Conservation (phyloP, 2,888 invertebrate species). For the Silvanus unidentatus region DNA sequence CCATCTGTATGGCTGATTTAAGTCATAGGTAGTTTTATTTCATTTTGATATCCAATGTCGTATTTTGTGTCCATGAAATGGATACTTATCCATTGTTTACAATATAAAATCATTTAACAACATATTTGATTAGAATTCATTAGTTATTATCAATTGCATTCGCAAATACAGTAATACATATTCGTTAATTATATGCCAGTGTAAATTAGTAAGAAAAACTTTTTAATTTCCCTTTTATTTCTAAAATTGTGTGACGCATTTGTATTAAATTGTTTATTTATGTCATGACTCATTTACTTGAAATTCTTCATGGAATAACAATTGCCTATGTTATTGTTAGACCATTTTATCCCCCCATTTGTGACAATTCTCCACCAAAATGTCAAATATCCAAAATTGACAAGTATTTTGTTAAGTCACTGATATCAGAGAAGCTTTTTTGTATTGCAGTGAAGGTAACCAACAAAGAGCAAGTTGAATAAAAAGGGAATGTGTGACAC, state of each 20-base stretch:
- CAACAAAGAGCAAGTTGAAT: constrained; percentile 34
- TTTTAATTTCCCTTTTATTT: too few relatives aligned
- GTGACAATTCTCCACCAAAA: constrained; percentile 2
- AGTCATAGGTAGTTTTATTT: constrained; percentile 36
- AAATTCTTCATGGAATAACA: not conserved
- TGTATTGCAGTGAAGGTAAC: too few relatives aligned
- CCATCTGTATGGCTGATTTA: constrained; percentile 30
- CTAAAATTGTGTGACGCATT: not conserved
- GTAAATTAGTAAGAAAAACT: too few relatives aligned
- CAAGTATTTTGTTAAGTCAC: constrained; percentile 12
- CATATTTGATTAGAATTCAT: not conserved
- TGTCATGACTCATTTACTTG: constrained; percentile 13
- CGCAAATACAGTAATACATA: too few relatives aligned
- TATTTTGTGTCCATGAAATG: constrained; percentile 35
- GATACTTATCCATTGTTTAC: constrained; percentile 34
- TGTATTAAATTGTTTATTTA: constrained; percentile 13
- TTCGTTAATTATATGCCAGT: too few relatives aligned
- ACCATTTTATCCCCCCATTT: too few relatives aligned
- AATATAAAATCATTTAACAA: constrained; percentile 7
- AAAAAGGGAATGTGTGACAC: constrained; percentile 47
- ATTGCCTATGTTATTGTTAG: too few relatives aligned
- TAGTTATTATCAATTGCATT: not conserved
- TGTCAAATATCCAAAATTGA: constrained; percentile 19
- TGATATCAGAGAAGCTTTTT: not conserved
- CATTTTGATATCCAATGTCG: constrained; percentile 37